These are phyloP conservation scores for Conus canariensis DNA, from an alignment of 2,888 invertebrate species.

Conservation along the genomic window DNA sequence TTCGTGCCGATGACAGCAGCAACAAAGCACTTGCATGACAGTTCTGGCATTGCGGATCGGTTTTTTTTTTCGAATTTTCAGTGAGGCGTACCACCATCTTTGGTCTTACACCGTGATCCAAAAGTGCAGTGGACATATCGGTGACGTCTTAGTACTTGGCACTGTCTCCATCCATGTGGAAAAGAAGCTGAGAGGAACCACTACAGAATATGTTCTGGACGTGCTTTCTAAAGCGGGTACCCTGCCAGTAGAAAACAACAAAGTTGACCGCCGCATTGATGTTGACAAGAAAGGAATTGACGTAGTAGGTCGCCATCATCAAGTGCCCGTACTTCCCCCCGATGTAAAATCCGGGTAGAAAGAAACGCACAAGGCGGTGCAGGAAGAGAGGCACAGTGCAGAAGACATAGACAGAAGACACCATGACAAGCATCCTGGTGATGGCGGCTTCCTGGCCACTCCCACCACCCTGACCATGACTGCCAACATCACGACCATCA, in stretches of 20 bases:
- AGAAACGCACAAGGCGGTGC: background rate
- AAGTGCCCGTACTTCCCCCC: background rate
- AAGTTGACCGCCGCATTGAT: background rate
- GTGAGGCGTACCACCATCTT: background rate
- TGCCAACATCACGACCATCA: background rate
- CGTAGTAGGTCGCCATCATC: slow-evolving; percentile 3
- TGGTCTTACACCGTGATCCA: background rate
- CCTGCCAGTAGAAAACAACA: slow-evolving; percentile 18
- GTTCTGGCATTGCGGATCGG: too few relatives aligned
- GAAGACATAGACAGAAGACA: background rate
- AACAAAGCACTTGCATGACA: too few relatives aligned
- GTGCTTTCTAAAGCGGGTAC: background rate
- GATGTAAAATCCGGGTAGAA: background rate
- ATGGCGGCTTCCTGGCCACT: background rate
- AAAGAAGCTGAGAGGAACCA: background rate
- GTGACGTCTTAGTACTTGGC: background rate
- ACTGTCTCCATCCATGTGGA: too few relatives aligned
- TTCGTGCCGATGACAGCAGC: too few relatives aligned
- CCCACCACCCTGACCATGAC: background rate
- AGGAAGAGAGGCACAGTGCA: slow-evolving; percentile 1
- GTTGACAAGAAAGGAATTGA: background rate
- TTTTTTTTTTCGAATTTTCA: background rate
- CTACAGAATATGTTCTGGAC: background rate
- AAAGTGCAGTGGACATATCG: background rate
- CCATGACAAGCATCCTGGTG: slow-evolving; percentile 22